Conservation (phyloP, 2,888 invertebrate genomes). For the Epinotia bilunana region DNA sequence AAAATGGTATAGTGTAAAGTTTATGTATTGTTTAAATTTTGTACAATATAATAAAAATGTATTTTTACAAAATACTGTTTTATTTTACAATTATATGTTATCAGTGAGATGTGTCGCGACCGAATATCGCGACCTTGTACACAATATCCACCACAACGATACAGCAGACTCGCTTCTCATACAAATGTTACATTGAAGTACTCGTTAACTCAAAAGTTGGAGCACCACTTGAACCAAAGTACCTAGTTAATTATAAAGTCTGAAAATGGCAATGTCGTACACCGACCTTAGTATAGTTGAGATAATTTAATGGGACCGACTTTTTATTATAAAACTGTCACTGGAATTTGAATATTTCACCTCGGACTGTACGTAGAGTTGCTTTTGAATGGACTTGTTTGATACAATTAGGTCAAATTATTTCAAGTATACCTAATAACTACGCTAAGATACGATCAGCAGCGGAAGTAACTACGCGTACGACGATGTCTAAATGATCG, state of each 20-base stretch:
- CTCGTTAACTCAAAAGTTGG: background rate
- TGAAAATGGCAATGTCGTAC: background rate
- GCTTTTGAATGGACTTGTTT: too few species aligned
- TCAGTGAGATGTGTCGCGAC: background rate
- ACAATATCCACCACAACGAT: background rate
- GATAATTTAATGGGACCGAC: too few species aligned
- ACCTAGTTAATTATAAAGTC: background rate
- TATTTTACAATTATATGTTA: background rate
- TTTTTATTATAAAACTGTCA: too few species aligned
- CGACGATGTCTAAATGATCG: too few species aligned
- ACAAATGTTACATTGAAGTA: background rate
- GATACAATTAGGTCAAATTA: too few species aligned
- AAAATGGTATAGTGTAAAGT: background rate
- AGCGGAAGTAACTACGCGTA: too few species aligned
- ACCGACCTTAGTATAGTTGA: too few species aligned
- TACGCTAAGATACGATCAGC: too few species aligned
- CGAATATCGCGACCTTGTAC: background rate
- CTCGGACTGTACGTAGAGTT: too few species aligned
- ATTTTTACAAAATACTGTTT: constrained; percentile 10
- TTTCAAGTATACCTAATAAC: too few species aligned
- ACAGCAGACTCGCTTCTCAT: background rate
- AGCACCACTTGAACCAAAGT: background rate
- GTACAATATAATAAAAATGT: background rate
- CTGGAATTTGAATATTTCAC: too few species aligned
- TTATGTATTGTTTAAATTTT: constrained; percentile 11